phyloP scores from a whole-genome alignment of 2,113 vertebrate genomes.

The Pyxicephalus adspersus region DNA sequence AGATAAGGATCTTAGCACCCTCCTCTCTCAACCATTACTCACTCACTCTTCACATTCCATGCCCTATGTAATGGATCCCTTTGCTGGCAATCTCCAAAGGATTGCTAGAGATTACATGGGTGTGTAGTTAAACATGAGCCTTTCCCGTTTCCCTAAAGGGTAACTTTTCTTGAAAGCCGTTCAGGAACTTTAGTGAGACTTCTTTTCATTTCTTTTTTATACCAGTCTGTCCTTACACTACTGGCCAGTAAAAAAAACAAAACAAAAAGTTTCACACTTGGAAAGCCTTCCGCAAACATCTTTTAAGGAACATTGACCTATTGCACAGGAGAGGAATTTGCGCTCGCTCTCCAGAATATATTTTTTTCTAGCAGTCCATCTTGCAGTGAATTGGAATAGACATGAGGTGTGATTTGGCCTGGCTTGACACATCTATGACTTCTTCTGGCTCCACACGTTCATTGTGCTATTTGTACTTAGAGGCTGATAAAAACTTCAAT shows the following conservation, averaged over 20 bases:
- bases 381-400: constrained; percentile 4
- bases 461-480: constrained; percentile 1
- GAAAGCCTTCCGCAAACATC: background rate
- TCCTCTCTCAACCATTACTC: constrained; percentile 18
- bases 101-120: constrained; percentile 16
- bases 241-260: background rate
- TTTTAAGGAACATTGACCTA: constrained; percentile 15
- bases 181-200: constrained; percentile 11
- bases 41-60: background rate
- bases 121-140: constrained; percentile 17
- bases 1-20: constrained; percentile 27
- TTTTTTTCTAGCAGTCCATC: background rate
- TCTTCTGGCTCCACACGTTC: background rate
- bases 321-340: background rate
- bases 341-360: background rate
- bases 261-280: background rate
- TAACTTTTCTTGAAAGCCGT: constrained; percentile 15
- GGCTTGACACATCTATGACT: background rate
- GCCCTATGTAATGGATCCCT: constrained; percentile 30
- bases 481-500: background rate
- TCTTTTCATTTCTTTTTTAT: background rate
- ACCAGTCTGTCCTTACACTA: background rate
- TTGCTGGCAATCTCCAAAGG: background rate
- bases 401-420: constrained; percentile 7
- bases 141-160: constrained; percentile 24